Evolutionary conservation across 2,113 vertebrate species (phyloP), one percentile per base, ranked within the genome.

Genomic region (Montifringilla adamsi): DNA sequence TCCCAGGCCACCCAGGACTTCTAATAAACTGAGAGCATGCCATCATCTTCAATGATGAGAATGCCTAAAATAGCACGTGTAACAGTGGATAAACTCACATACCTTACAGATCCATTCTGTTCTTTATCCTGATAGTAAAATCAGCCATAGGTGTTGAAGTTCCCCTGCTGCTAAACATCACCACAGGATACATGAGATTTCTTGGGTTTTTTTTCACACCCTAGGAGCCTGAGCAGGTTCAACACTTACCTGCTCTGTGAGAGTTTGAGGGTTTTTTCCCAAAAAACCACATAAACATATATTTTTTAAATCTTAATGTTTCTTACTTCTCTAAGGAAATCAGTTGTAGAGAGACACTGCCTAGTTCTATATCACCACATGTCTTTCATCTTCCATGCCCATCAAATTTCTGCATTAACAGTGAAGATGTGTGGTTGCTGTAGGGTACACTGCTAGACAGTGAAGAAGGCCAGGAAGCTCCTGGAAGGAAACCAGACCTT

Each of bases 81-180:
- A 43, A 8, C 20, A n/a, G 22, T 66, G 46, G 41, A 17, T 68
- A 52, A 79, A 52, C 33, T 60, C 46, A 52, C 12, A 3, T 11
- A n/a, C 3, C 5, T 41, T 50, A 24, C 27, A 52, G 35, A 66
- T 5, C n/a, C 28, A 6, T 62, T 44, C 59, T 74, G 23, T 37
- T 78, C 44, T 64, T 69, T 64, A 37, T 37, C 28, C 13, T 62
- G 23, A 20, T 2, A 30, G 30, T n/a, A 89, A 75, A 72, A 44
- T 55, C 59, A 82, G 49, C 39, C 19, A 7, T 79, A 7, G 90
- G 81, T 27, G 94, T 95, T 62, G 97, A 98, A 81, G 78, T 97
- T 62, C 93, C 96, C 6, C 94, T 84, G 6, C 77, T 98, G 81
- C 92, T 98, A 46, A 96, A 79, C 21, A 47, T 88, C 50, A 86